A percentile compares a stretch with the other conserved stretches of the same genome.
phyloP scores from a whole-genome alignment of 64 coral and sea anemone genomes.

The Pocillopora damicornis region DNA sequence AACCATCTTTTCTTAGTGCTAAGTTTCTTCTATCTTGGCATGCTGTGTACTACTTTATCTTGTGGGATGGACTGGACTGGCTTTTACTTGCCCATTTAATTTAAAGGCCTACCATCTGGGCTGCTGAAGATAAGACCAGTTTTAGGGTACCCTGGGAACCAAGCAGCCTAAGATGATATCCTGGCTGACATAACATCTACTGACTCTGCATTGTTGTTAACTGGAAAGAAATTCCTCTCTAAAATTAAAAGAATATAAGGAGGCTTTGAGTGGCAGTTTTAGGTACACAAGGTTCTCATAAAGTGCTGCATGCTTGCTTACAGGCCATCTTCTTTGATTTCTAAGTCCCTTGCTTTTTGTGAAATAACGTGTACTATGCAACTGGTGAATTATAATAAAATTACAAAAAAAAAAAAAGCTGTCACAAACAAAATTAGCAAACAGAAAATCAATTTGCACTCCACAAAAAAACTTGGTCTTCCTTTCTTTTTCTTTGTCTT shows the following conservation, averaged over 20 bases:
- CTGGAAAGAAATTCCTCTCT: conserved; percentile 42
- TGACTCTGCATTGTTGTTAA: conserved; percentile 10
- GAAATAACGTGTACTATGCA: too few relatives aligned
- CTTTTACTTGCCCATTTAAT: background rate
- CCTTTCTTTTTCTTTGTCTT: too few relatives aligned
- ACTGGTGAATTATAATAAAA: too few relatives aligned
- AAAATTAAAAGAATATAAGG: background rate
- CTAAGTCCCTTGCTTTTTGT: too few relatives aligned
- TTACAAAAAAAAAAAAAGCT: too few relatives aligned
- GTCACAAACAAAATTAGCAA: too few relatives aligned
- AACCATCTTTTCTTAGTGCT: background rate
- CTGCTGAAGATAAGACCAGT: background rate
- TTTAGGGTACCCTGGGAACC: background rate
- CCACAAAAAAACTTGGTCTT: too few relatives aligned
- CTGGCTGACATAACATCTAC: conserved; percentile 23
- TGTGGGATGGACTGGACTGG: background rate
- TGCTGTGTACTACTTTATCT: background rate
- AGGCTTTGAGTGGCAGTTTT: background rate
- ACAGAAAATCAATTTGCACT: too few relatives aligned
- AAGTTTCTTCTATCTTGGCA: background rate
- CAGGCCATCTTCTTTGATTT: background rate
- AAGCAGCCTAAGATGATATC: conserved; percentile 1
- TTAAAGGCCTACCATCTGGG: background rate
- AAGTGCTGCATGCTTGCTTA: background rate
- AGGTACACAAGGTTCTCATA: background rate